These are phyloP conservation scores for Pogonocherus hispidulus DNA, from an alignment of 2,888 invertebrate species.

Conservation along the genomic window DNA sequence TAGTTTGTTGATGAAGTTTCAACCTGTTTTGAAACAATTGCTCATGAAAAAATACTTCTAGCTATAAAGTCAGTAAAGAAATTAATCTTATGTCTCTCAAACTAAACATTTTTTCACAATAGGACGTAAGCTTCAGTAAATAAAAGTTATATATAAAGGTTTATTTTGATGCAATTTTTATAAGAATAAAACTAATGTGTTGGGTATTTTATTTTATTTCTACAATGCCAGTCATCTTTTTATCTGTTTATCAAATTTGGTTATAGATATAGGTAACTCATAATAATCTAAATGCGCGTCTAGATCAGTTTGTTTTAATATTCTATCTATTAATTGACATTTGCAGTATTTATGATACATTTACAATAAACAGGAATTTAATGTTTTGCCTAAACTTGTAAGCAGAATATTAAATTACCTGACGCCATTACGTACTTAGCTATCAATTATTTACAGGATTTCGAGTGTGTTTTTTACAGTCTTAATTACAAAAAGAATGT, in stretches of 20 bases:
- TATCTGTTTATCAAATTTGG: neutral
- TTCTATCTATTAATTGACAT: conserved; percentile 54
- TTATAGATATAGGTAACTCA: neutral
- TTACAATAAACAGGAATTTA: conserved; percentile 23
- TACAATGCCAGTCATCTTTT: conserved; percentile 11
- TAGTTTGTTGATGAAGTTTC: no score
- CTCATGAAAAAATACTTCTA: no score
- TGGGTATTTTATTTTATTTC: no score
- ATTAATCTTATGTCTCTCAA: no score
- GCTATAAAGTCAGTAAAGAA: no score
- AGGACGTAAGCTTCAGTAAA: no score
- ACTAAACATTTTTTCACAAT: no score
- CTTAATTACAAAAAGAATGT: conserved; percentile 7
- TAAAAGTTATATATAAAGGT: no score
- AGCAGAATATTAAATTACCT: neutral
- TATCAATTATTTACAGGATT: conserved; percentile 18
- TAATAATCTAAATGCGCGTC: conserved; percentile 9
- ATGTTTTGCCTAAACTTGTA: conserved; percentile 3
- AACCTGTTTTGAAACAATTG: no score
- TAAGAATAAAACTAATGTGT: no score
- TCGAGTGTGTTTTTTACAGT: conserved; percentile 10
- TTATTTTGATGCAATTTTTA: no score
- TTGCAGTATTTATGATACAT: conserved; percentile 47
- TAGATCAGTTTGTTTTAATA: conserved; percentile 2
- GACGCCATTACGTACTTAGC: neutral